Evolutionary conservation across 2,113 vertebrate genomes (phyloP), one percentile per base, ranked within the genome.

Genomic region (Sterna hirundo): DNA sequence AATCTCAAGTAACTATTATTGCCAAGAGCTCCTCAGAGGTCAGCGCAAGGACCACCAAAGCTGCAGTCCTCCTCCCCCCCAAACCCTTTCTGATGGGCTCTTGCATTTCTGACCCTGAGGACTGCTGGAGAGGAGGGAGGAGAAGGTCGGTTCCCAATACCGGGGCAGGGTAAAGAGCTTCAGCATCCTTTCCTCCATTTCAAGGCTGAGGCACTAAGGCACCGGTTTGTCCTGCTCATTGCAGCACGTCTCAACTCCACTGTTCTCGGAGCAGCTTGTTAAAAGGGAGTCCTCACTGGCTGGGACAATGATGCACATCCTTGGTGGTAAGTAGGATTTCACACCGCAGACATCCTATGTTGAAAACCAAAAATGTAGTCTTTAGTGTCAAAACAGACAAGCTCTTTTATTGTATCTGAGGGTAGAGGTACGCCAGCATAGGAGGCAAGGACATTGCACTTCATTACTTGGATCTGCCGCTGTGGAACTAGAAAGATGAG

Each of bases 311-410:
- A 62, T 70, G 61, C 36, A 13, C 0, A 1, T 27, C 51, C 52
- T 71, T 42, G 61, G 38, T 57, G 25, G 19, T 13, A 32, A 47
- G 65, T 30, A 82, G 69, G 55, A 81, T 79, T 82, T 84, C 86
- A 82, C 79, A 36, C 49, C 83, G 72, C 90, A 94, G 55, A 83
- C 32, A 92, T 46, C 27, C 52, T 65, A 19, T 4, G 1, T n/a
- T 88, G 62, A 84, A 32, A 93, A 86, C 38, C 36, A 81, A 93
- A 96, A 94, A 81, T 44, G 40, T 66, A 68, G 54, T 64, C 79
- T 98, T 97, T 95, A 98, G 98, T 98, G 96, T 98, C 96, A 93
- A 96, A 96, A 83, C 54, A 98, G 96, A 98, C 96, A 98, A 98
- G 88, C 58, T 92, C 26, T 81, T 97, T 98, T 98, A 94, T 91